Evolutionary conservation across 1,140 invertebrate species (phyloP).

Genomic region (Cydia fagiglandana): DNA sequence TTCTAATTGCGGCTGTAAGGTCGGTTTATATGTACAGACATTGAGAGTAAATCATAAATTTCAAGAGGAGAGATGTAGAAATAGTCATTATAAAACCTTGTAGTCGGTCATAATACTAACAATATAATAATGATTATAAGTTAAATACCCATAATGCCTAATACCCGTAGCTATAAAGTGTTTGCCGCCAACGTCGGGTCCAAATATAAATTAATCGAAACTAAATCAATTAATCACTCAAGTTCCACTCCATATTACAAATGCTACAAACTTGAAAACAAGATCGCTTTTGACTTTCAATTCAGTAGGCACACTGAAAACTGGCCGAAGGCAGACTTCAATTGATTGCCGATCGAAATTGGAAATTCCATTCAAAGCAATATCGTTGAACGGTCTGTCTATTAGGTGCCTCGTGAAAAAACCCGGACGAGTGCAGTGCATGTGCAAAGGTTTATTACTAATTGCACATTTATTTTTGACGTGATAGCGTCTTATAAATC

Average conservation of each 20-base stretch:
- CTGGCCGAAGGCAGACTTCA: slow-evolving; percentile 6
- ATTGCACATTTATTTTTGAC: too few relatives aligned
- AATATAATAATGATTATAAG: too few relatives aligned
- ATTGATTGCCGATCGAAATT: not conserved
- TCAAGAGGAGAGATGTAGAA: too few relatives aligned
- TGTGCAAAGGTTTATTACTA: not conserved
- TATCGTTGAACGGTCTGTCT: not conserved
- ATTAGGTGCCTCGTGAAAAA: not conserved
- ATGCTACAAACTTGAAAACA: not conserved
- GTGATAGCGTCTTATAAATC: too few relatives aligned
- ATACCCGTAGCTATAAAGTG: too few relatives aligned
- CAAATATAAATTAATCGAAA: not conserved
- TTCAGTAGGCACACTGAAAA: not conserved
- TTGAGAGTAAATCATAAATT: too few relatives aligned
- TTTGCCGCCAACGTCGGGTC: not conserved
- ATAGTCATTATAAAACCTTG: too few relatives aligned
- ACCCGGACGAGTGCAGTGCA: not conserved
- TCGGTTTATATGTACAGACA: too few relatives aligned
- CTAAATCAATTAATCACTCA: not conserved
- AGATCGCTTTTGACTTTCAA: not conserved
- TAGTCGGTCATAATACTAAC: too few relatives aligned
- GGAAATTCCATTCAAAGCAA: slow-evolving; percentile 11
- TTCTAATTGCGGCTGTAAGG: too few relatives aligned
- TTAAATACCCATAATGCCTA: too few relatives aligned
- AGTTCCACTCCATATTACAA: not conserved